phyloP scores from a whole-genome alignment of 2,888 invertebrate species.

The Luperina testacea region DNA sequence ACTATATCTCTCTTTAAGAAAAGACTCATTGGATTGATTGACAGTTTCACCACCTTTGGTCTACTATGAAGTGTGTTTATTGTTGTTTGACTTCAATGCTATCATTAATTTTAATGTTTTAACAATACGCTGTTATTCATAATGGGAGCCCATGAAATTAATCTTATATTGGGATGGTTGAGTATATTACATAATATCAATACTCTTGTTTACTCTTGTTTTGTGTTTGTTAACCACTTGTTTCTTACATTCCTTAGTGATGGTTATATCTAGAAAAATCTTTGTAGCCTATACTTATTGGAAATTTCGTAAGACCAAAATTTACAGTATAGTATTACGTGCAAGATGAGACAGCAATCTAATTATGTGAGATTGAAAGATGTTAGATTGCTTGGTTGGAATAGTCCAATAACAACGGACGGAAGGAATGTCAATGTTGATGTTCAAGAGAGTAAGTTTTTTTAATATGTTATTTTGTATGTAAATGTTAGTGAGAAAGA shows the following conservation, averaged over 20 bases:
- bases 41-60: conserved; percentile 65
- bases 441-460: conserved; percentile 24
- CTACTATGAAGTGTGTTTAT: conserved; percentile 36
- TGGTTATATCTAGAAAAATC: background rate
- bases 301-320: background rate
- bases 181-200: no score
- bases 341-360: no score
- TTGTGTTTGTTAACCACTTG: background rate
- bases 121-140: background rate
- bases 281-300: background rate
- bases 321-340: background rate
- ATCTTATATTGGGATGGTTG: background rate
- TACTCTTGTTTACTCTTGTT: no score
- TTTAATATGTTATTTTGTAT: conserved; percentile 9
- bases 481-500: background rate
- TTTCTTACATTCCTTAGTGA: background rate
- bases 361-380: background rate
- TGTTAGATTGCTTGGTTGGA: background rate
- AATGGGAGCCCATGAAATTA: background rate
- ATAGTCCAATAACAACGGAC: background rate
- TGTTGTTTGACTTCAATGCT: background rate
- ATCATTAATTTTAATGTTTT: background rate
- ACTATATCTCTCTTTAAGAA: conserved; percentile 53
- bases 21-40: conserved; percentile 66
- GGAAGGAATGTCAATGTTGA: conserved; percentile 21